phyloP scores from a whole-genome alignment of 2,113 vertebrate species.

The Paraplagusia blochii region DNA sequence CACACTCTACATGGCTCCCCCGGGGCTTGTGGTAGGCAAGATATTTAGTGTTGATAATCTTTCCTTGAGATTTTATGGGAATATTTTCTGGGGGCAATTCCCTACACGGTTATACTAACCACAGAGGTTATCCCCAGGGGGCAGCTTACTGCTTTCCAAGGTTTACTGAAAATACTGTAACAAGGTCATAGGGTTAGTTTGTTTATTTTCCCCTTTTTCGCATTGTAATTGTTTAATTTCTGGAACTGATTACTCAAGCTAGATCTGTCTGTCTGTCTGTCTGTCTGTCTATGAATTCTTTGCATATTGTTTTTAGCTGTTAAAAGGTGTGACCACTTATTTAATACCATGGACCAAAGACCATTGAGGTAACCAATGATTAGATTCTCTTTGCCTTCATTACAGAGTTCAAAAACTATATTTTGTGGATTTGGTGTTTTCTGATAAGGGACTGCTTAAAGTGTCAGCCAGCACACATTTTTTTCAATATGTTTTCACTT shows the following conservation, averaged over 20 bases:
- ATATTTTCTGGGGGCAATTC: conserved; percentile 24
- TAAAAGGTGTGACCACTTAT: too few relatives aligned
- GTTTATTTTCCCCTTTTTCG: not conserved
- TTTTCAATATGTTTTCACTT: too few relatives aligned
- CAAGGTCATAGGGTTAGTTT: not conserved
- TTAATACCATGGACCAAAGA: not conserved
- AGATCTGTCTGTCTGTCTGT: too few relatives aligned
- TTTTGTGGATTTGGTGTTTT: too few relatives aligned
- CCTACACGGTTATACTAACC: conserved; percentile 14
- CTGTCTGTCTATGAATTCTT: too few relatives aligned
- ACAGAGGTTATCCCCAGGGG: not conserved
- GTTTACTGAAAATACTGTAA: not conserved
- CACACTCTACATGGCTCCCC: conserved; percentile 31
- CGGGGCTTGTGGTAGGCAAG: conserved; percentile 28
- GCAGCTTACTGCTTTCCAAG: conserved; percentile 1
- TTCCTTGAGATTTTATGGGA: conserved; percentile 52
- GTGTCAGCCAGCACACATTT: too few relatives aligned
- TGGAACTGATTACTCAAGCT: too few relatives aligned
- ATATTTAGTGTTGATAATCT: conserved; percentile 52
- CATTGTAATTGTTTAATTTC: too few relatives aligned
- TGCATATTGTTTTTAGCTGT: too few relatives aligned
- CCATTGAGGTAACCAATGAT: not conserved
- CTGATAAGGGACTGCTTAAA: too few relatives aligned
- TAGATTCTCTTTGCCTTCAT: conserved; percentile 5
- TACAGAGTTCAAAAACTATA: too few relatives aligned